Evolutionary conservation across 2,888 invertebrate genomes (phyloP).

Genomic region (Tenthredo livida): DNA sequence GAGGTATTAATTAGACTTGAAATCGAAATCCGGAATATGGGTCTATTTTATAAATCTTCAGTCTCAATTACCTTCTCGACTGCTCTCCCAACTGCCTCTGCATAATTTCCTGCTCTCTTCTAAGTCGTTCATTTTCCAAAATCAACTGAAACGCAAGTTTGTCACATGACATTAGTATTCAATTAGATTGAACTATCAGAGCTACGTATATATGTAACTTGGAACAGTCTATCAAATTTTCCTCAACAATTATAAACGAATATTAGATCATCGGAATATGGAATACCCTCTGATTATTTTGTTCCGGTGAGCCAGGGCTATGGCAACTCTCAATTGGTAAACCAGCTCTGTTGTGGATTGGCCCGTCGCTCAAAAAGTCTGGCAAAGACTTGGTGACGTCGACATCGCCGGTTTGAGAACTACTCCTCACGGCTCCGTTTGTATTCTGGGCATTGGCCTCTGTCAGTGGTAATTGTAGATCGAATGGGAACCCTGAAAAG

Average conservation of each 20-base stretch:
- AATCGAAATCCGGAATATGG: not conserved
- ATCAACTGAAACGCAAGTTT: slow-evolving; percentile 66
- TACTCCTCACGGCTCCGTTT: slow-evolving; percentile 59
- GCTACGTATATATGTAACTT: not conserved
- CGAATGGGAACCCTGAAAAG: slow-evolving; percentile 70
- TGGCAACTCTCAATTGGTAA: slow-evolving; percentile 75
- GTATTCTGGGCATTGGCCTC: slow-evolving; percentile 63
- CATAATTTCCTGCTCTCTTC: slow-evolving; percentile 81
- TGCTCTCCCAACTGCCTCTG: slow-evolving; percentile 81
- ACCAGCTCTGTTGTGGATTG: slow-evolving; percentile 80
- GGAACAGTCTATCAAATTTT: not conserved
- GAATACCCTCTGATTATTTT: slow-evolving; percentile 68
- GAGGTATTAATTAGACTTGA: not conserved
- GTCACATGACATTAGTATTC: not conserved
- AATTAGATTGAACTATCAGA: not conserved
- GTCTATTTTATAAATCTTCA: not conserved
- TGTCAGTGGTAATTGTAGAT: slow-evolving; percentile 67
- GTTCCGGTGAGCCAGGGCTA: slow-evolving; percentile 76
- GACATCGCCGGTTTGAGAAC: slow-evolving; percentile 69
- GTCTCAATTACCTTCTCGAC: slow-evolving; percentile 71
- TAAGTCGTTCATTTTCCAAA: slow-evolving; percentile 79
- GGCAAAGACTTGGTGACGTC: slow-evolving; percentile 82
- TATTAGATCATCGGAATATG: slow-evolving; percentile 63
- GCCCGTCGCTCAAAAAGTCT: slow-evolving; percentile 87
- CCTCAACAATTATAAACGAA: not conserved